Conservation (phyloP, 2,113 vertebrate genomes). For the Sinocyclocheilus rhinocerous region DNA sequence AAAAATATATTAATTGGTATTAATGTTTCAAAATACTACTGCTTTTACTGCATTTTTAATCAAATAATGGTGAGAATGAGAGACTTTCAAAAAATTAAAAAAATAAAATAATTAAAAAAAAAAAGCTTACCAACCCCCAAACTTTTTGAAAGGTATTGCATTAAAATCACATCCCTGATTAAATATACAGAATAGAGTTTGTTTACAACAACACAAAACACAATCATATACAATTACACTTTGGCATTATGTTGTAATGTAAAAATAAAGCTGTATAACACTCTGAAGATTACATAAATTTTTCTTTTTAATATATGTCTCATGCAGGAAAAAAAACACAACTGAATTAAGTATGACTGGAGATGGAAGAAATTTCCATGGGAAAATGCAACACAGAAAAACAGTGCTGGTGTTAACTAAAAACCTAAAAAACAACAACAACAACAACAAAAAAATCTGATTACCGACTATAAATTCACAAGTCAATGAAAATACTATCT, state of each 20-base stretch:
- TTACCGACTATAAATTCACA: neutral
- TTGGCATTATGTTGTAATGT: neutral
- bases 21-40: no score
- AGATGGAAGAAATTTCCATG: neutral
- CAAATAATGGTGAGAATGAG: no score
- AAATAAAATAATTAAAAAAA: no score
- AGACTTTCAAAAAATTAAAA: no score
- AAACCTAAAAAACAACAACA: neutral
- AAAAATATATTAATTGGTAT: no score
- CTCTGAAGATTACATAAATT: neutral
- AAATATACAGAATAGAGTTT: no score
- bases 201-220: no score
- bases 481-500: neutral
- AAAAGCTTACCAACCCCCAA: no score
- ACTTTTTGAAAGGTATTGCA: no score
- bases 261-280: neutral
- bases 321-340: neutral
- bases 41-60: no score
- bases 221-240: neutral
- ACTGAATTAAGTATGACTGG: neutral
- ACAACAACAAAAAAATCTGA: neutral
- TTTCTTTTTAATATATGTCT: neutral
- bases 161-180: no score
- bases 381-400: neutral
- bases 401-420: neutral